Base-by-base conservation (phyloP, 2,888 invertebrate species). In the Nasonovia ribisnigri region DNA sequence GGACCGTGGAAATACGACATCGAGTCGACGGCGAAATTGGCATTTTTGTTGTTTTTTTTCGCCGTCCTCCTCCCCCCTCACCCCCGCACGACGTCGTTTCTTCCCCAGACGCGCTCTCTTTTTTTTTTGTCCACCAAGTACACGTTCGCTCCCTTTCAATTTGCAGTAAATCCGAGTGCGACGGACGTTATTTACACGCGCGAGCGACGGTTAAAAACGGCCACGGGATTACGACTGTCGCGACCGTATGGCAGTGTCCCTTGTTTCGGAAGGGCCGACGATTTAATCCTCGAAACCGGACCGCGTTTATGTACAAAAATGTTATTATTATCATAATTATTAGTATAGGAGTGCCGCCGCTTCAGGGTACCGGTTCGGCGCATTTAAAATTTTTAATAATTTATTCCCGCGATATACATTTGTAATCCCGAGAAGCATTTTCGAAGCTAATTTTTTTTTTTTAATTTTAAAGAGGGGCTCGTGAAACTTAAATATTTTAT, bases 141-240 rank as follows among this genome's bases (percentile, higher is more conserved):
- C 54, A 10, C 20, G 24, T 43, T 43, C 6, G 84, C 60, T 77
- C 77, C 84, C 89, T 60, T 90, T 93, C 77, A 89, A 93, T 93
- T 90, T 89, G 89, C 93, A 89, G 89, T 93, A 93, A 93, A 93
- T 89, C 54, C 93, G 36, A 36, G 84, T 16, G 48, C n/a, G 54
- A 43, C 46, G 51, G 89, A 90, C 89, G 46, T 90, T 91, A 91
- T 54, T 54, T 91, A 91, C 36, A 91, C 43, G 43, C 67, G 26
- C 24, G 67, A 24, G 43, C 48, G 84, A 36, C 3, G 90, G 48
- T 90, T 48, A 48, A 77, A 54, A 77, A 90, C 36, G 67, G 46
- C 48, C 10, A 67, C 24, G 10, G 46, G 24, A 67, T 26, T 46
- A 89, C 60, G 60, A 67, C 87, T 51, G 46, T 20, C 26, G 36